phyloP scores from a whole-genome alignment of 2,113 vertebrate species.

The Halcyon malimbica region DNA sequence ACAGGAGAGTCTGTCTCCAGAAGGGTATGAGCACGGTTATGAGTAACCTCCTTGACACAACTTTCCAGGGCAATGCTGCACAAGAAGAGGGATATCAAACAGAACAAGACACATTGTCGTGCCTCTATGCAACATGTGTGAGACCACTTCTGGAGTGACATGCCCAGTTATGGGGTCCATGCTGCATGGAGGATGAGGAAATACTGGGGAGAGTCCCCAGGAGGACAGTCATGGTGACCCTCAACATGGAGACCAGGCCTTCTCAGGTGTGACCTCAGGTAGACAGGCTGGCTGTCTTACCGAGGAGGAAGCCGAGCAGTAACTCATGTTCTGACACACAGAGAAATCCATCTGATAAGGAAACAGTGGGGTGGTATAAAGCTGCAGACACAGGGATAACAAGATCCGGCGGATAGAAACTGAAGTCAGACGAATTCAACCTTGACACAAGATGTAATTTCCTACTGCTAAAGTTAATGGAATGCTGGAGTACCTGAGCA shows the following conservation, averaged over 20 bases:
- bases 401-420: neutral
- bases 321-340: neutral
- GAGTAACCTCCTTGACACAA: neutral
- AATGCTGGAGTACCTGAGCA: neutral
- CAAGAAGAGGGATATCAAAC: neutral
- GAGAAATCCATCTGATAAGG: neutral
- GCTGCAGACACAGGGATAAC: neutral
- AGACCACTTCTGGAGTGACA: neutral
- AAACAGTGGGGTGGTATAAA: neutral
- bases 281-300: neutral
- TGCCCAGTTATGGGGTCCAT: neutral
- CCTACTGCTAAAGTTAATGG: neutral
- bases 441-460: neutral
- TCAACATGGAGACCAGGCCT: neutral
- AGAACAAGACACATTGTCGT: accelerated
- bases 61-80: neutral
- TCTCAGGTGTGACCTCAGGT: neutral
- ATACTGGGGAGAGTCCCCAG: neutral
- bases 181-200: neutral
- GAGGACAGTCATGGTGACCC: neutral
- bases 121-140: accelerated
- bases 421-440: neutral
- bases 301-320: neutral
- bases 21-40: neutral
- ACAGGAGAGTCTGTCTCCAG: neutral